phyloP scores from a whole-genome alignment of 2,888 invertebrate genomes.

The Pseudoips prasinana region DNA sequence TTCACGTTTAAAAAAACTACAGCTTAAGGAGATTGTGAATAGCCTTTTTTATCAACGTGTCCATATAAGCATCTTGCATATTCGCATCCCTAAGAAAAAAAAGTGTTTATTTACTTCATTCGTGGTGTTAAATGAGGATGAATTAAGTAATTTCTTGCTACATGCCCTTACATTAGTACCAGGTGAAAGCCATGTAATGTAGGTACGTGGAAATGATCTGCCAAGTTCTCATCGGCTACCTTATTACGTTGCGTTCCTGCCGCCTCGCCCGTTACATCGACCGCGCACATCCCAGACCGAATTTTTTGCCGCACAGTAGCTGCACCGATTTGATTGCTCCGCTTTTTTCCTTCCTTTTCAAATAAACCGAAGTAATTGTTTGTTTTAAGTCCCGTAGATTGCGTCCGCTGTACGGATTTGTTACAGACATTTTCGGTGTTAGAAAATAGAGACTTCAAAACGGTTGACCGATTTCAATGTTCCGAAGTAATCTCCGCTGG shows the following conservation, averaged over 20 bases:
- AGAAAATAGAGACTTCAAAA: constrained; percentile 74
- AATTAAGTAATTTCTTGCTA: too few species aligned
- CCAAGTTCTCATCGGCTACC: constrained; percentile 52
- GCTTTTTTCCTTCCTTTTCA: constrained; percentile 75
- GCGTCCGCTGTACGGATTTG: constrained; percentile 71
- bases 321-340: constrained; percentile 76
- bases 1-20: too few species aligned
- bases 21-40: too few species aligned
- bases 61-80: too few species aligned
- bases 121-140: too few species aligned
- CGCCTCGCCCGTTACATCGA: constrained; percentile 53
- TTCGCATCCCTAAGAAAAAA: too few species aligned
- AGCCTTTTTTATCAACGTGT: too few species aligned
- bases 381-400: constrained; percentile 77
- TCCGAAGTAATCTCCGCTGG: constrained; percentile 33
- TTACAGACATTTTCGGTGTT: constrained; percentile 67
- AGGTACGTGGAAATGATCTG: constrained; percentile 40
- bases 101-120: too few species aligned
- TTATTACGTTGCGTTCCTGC: constrained; percentile 54
- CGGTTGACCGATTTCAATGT: constrained; percentile 53
- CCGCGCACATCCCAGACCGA: constrained; percentile 53
- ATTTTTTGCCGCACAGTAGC: constrained; percentile 75
- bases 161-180: constrained; percentile 27
- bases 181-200: constrained; percentile 28
- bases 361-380: constrained; percentile 80